Percentiles rank a stretch among this genome's conserved stretches.
These are phyloP conservation scores for Mesochorus sp. DNA, from an alignment of 2,888 invertebrate species.

Conservation along the genomic window DNA sequence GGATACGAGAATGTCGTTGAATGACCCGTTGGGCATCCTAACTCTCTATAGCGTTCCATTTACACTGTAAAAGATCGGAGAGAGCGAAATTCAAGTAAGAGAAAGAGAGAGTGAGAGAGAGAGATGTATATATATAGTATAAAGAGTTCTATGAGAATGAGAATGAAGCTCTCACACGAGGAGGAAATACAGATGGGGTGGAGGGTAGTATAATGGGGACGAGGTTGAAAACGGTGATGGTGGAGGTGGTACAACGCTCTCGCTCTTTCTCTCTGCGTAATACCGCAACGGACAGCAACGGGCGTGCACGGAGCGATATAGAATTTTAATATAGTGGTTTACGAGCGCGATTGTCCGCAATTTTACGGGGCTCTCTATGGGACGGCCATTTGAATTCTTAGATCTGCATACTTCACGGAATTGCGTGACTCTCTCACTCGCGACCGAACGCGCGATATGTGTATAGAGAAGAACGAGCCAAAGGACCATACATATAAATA, in stretches of 20 bases:
- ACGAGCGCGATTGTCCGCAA: constrained; percentile 82
- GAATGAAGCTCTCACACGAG: constrained; percentile 20
- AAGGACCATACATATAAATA: constrained; percentile 19
- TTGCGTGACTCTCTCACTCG: constrained; percentile 73
- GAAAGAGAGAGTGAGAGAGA: no score
- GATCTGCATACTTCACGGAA: constrained; percentile 81
- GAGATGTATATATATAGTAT: background rate
- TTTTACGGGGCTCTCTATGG: constrained; percentile 79
- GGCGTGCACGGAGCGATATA: constrained; percentile 75
- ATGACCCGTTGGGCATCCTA: constrained; percentile 26
- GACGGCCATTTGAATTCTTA: constrained; percentile 81
- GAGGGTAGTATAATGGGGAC: constrained; percentile 15
- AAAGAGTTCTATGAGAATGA: constrained; percentile 46
- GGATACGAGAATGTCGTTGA: constrained; percentile 52
- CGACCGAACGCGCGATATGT: background rate
- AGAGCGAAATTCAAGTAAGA: no score
- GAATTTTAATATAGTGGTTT: constrained; percentile 82
- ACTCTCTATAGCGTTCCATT: constrained; percentile 24
- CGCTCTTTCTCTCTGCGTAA: no score
- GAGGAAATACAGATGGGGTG: constrained; percentile 41
- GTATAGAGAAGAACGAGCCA: constrained; percentile 21
- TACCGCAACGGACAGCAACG: constrained; percentile 60
- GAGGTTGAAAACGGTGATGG: constrained; percentile 34
- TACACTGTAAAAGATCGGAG: constrained; percentile 49
- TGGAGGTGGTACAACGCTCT: constrained; percentile 48